Evolutionary conservation across 2,888 invertebrate species (phyloP).

Genomic region (Apamea epomidion): DNA sequence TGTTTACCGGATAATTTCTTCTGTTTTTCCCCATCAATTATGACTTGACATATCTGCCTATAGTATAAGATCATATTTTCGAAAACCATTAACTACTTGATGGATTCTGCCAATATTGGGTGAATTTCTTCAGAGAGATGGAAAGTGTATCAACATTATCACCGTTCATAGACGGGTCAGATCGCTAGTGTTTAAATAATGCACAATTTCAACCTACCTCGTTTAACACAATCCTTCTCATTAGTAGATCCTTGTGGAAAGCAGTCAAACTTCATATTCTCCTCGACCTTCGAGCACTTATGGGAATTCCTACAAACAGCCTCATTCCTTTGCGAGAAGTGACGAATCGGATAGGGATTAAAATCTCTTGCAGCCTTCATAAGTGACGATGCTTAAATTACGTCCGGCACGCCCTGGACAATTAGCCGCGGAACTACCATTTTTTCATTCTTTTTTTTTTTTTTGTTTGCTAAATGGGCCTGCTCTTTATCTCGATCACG

Average conservation of each 20-base stretch:
- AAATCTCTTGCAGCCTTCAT: not conserved
- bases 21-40: slow-evolving; percentile 11
- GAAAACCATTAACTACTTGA: slow-evolving; percentile 3
- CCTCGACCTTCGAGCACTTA: slow-evolving; percentile 83
- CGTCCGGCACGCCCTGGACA: not conserved
- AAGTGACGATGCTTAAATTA: slow-evolving; percentile 9
- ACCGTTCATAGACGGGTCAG: no score
- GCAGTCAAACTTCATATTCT: slow-evolving; percentile 92
- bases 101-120: no score
- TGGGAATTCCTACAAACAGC: slow-evolving; percentile 19
- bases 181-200: no score
- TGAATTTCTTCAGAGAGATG: no score
- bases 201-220: slow-evolving; percentile 81
- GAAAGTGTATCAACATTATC: no score
- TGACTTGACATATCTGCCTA: not conserved
- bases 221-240: slow-evolving; percentile 89
- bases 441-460: not conserved
- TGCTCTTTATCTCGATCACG: not conserved
- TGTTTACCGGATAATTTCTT: not conserved
- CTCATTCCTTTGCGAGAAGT: slow-evolving; percentile 4
- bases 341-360: slow-evolving; percentile 12
- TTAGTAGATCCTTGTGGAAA: slow-evolving; percentile 90
- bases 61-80: not conserved
- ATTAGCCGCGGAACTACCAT: not conserved
- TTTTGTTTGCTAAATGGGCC: not conserved